A percentile compares a stretch with the other conserved stretches of the same genome.
Conservation (phyloP, 1,140 invertebrate genomes). For the Hestina assimilis region DNA sequence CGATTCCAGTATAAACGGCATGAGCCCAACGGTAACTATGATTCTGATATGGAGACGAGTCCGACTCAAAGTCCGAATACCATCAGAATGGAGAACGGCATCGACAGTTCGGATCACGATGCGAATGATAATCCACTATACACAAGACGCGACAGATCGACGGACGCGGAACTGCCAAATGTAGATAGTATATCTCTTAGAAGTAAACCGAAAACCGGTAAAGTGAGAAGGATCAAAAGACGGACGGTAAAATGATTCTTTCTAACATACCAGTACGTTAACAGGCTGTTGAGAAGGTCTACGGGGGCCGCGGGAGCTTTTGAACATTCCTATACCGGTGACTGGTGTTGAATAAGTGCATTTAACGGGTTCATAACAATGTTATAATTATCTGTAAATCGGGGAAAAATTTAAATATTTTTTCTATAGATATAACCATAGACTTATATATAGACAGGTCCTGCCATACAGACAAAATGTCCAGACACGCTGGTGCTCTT, state of each 20-base stretch:
- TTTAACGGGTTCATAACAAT: constrained; percentile 19
- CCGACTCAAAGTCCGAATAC: constrained; percentile 55
- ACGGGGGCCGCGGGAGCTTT: constrained; percentile 19
- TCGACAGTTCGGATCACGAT: constrained; percentile 61
- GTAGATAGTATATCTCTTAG: constrained; percentile 59
- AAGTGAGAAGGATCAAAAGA: constrained; percentile 62
- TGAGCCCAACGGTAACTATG: constrained; percentile 65
- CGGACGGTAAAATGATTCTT: constrained; percentile 75
- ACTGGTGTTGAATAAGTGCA: constrained; percentile 44
- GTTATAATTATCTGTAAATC: constrained; percentile 9
- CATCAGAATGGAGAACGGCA: constrained; percentile 53
- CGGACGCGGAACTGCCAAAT: constrained; percentile 53
- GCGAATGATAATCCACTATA: constrained; percentile 51
- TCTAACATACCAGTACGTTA: constrained; percentile 64
- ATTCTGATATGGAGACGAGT: too few species aligned
- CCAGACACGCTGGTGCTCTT: too few species aligned
- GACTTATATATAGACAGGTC: too few species aligned
- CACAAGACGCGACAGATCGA: constrained; percentile 18
- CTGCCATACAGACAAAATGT: too few species aligned
- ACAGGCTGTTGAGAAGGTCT: constrained; percentile 50
- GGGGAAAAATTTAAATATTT: constrained; percentile 23
- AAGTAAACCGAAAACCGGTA: constrained; percentile 50
- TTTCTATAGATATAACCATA: constrained; percentile 31
- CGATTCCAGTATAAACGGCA: constrained; percentile 48
- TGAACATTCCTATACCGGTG: constrained; percentile 51